Conservation (phyloP, 1,140 invertebrate genomes). For the Aricia agestis region DNA sequence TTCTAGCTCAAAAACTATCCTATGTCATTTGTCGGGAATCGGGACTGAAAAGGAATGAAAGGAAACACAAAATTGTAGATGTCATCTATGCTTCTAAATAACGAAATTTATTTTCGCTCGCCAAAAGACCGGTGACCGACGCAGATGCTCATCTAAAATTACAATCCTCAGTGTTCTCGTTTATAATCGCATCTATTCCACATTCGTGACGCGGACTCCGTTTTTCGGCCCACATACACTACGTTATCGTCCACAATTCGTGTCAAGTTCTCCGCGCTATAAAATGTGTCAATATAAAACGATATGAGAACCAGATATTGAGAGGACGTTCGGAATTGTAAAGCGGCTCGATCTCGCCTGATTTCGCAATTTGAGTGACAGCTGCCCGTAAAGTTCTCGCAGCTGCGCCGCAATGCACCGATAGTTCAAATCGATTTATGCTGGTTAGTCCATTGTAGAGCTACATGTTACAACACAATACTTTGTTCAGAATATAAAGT, state of each 20-base stretch:
- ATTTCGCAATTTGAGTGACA: background rate
- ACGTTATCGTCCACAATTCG: slow-evolving; percentile 4
- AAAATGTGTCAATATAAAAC: slow-evolving; percentile 6
- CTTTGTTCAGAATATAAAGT: no score
- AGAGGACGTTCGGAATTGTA: background rate
- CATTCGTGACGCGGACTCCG: background rate
- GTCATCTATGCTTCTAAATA: background rate
- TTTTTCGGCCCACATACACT: background rate
- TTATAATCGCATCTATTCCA: slow-evolving; percentile 7
- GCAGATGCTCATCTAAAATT: slow-evolving; percentile 12
- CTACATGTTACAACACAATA: no score
- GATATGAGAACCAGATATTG: background rate
- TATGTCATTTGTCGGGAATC: no score
- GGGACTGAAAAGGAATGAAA: no score
- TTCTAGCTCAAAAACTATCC: no score
- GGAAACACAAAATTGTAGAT: no score
- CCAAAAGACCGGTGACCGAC: background rate
- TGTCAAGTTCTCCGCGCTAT: slow-evolving; percentile 5
- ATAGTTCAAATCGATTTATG: background rate
- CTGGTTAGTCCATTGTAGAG: no score
- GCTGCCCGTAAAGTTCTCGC: background rate
- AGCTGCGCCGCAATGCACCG: background rate
- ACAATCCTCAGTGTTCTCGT: background rate
- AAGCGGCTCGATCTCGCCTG: background rate
- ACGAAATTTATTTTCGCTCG: background rate